Evolutionary conservation across 2,888 invertebrate species (phyloP).

Genomic region (Leptothorax acervorum): DNA sequence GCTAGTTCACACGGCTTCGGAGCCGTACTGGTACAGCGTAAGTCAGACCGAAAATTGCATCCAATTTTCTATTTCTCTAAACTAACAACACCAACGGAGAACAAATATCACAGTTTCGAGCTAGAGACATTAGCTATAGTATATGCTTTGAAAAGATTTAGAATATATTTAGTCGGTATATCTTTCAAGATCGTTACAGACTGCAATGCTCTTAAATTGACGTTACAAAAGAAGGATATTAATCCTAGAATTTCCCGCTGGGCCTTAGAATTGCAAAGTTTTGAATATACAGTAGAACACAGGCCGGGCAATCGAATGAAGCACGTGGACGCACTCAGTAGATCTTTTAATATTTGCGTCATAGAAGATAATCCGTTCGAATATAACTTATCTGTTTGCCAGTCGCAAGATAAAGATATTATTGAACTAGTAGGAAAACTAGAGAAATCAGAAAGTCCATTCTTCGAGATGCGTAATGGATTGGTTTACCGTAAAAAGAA

Average conservation of each 20-base stretch:
- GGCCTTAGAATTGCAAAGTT: conserved; percentile 50
- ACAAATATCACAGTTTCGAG: too few relatives aligned
- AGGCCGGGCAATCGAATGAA: conserved; percentile 17
- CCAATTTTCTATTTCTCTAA: too few relatives aligned
- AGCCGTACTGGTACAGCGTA: too few relatives aligned
- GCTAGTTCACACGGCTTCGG: too few relatives aligned
- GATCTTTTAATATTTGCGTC: conserved; percentile 25
- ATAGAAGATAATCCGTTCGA: conserved; percentile 46
- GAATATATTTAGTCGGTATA: too few relatives aligned
- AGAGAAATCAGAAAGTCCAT: not conserved
- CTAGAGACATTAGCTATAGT: too few relatives aligned
- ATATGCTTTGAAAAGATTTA: too few relatives aligned
- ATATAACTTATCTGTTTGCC: conserved; percentile 29
- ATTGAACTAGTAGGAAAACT: not conserved
- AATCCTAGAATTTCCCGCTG: not conserved
- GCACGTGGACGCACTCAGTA: conserved; percentile 41
- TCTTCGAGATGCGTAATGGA: conserved; percentile 47
- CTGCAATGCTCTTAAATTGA: too few relatives aligned
- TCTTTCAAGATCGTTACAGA: too few relatives aligned
- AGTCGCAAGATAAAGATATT: not conserved
- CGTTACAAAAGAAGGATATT: too few relatives aligned
- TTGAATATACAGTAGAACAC: conserved; percentile 36
- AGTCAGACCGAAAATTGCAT: too few relatives aligned
- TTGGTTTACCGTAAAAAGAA: conserved; percentile 60
- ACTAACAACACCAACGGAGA: too few relatives aligned